Conservation (phyloP, 2,888 invertebrate genomes). For the Plusia festucae region DNA sequence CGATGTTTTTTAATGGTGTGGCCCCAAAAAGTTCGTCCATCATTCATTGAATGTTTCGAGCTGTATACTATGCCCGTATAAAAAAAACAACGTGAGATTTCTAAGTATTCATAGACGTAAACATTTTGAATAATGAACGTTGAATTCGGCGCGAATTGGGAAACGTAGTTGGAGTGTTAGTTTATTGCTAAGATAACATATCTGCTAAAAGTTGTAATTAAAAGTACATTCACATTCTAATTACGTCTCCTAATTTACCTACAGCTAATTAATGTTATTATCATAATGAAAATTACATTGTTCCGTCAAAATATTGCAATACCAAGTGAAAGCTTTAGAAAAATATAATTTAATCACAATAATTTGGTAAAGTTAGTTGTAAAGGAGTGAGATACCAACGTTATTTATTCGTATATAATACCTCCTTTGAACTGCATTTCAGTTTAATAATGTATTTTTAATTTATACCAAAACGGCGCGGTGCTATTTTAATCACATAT, state of each 20-base stretch:
- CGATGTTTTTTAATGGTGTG: constrained; percentile 33
- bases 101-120: constrained; percentile 37
- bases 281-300: background rate
- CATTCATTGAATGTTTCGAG: constrained; percentile 27
- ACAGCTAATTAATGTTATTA: background rate
- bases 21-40: constrained; percentile 43
- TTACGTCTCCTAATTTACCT: constrained; percentile 22
- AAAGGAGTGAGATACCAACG: background rate
- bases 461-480: constrained; percentile 5
- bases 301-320: background rate
- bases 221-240: constrained; percentile 16
- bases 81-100: constrained; percentile 41
- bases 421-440: background rate
- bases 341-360: background rate
- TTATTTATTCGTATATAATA: background rate
- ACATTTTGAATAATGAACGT: background rate
- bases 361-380: constrained; percentile 1
- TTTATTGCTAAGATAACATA: constrained; percentile 3
- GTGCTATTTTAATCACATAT: constrained; percentile 4
- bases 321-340: background rate
- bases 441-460: background rate
- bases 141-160: background rate
- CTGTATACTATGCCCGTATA: constrained; percentile 31
- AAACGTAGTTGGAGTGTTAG: constrained; percentile 7
- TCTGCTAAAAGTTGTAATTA: background rate